These are phyloP conservation scores for human DNA, from an alignment of 2,113 vertebrate species.

Conservation along the genomic window DNA sequence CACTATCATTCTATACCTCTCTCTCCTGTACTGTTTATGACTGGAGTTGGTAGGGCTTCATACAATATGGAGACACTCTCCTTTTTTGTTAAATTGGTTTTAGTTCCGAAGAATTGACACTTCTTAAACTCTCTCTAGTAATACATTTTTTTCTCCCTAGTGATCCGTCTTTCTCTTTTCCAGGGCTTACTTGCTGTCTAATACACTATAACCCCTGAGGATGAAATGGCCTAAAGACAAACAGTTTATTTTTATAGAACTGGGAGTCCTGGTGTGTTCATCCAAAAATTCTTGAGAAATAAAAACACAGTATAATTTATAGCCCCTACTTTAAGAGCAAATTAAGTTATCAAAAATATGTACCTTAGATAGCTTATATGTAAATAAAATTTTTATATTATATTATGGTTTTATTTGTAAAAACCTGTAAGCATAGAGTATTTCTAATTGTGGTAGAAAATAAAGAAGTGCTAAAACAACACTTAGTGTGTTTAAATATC, in stretches of 20 bases:
- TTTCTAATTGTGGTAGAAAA: not conserved
- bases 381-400: not conserved
- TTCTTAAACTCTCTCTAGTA: constrained; percentile 66
- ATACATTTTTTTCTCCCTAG: constrained; percentile 60
- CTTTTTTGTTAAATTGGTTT: constrained; percentile 22
- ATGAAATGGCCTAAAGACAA: constrained; percentile 57
- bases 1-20: not conserved
- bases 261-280: not conserved
- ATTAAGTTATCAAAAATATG: constrained; percentile 12
- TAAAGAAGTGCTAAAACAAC: not conserved
- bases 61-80: not conserved
- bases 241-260: constrained; percentile 63
- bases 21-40: not conserved
- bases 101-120: constrained; percentile 57
- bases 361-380: not conserved
- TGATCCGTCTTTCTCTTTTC: not conserved
- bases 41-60: not conserved
- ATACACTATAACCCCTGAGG: constrained; percentile 52
- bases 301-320: not conserved
- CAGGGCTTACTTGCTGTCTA: constrained; percentile 67
- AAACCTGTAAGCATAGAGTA: not conserved
- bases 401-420: not conserved
- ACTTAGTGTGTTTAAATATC: not conserved
- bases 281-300: not conserved
- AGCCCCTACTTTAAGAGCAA: not conserved